These are phyloP conservation scores for Aethina tumida DNA, from an alignment of 1,140 invertebrate species.

Conservation along the genomic window DNA sequence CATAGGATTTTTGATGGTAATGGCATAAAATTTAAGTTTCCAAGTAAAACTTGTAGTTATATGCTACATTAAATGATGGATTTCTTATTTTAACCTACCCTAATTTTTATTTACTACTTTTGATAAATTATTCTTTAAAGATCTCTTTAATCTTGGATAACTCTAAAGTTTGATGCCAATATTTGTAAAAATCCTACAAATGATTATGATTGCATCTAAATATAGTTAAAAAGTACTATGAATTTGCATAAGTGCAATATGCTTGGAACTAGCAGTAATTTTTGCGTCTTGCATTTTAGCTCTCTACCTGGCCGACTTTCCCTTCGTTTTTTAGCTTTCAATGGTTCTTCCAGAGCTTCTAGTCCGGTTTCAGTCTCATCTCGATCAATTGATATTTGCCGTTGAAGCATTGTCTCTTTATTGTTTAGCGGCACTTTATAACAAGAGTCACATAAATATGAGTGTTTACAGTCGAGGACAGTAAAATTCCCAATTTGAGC, in stretches of 20 bases:
- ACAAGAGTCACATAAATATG: too few species aligned
- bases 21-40: too few species aligned
- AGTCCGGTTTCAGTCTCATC: slow-evolving; percentile 51
- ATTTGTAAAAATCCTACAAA: too few species aligned
- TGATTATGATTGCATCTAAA: not conserved
- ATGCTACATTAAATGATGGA: too few species aligned
- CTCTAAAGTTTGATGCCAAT: too few species aligned
- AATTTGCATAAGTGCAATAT: slow-evolving; percentile 10
- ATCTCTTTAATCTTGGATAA: too few species aligned
- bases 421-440: slow-evolving; percentile 57
- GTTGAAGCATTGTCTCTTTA: slow-evolving; percentile 52
- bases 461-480: slow-evolving; percentile 5
- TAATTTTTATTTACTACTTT: too few species aligned
- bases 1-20: too few species aligned
- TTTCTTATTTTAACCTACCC: too few species aligned
- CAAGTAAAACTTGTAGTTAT: too few species aligned
- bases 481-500: not conserved
- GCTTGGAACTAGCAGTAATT: slow-evolving; percentile 12
- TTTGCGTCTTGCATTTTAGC: slow-evolving; percentile 6
- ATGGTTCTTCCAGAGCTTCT: slow-evolving; percentile 55
- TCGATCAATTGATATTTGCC: slow-evolving; percentile 53
- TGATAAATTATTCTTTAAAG: too few species aligned
- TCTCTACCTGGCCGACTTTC: slow-evolving; percentile 48
- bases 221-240: slow-evolving; percentile 7
- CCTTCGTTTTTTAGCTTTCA: slow-evolving; percentile 54